Base-by-base conservation (phyloP, 1,140 invertebrate species). In the Drosophila eugracilis region DNA sequence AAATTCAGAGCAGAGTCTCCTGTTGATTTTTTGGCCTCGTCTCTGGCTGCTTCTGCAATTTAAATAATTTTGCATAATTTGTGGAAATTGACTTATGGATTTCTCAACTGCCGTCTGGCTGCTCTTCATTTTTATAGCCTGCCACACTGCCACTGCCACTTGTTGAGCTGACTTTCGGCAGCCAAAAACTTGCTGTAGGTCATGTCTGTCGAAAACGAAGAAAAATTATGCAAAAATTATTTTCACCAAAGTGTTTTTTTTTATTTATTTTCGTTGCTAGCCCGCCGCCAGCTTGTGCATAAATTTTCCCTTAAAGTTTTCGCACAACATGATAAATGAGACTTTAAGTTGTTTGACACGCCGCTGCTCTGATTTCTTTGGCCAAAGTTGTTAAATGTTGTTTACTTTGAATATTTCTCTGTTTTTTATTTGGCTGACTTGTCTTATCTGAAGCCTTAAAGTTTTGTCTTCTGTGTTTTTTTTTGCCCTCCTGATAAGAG, bases 1-100 rank as follows among this genome's bases (percentile, higher is more conserved):
- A 15, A 49, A 58, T 24, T n/a, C 49, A 59, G 49, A 59, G 49
- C 49, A 54, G 10, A 15, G 45, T 4, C 36, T 34, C 63, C 79
- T 77, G 75, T 85, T 75, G 65, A 74, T 75, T 77, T 88, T 75
- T 74, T 80, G 73, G 66, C 59, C 70, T 44, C 57, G 59, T 69
- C 36, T n/a, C 30, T 15, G 37, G 44, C 55, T 66, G 42, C 72
- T 60, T 69, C 62, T 75, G 59, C 83, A 90, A 90, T 90, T 90
- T 90, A 90, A 90, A 90, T 90, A 90, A 89, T 90, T 90, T 90
- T 90, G 88, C 88, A 90, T 90, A 90, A 90, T 90, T 90, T 90
- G 83, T 84, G 86, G 59, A 88, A 88, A 90, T 89, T 90, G 88
- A 90, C 88, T 90, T 90, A 90, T 90, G 88, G 88, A 90, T 90